Percentiles rank a stretch among this genome's conserved stretches.
Conservation (phyloP, 2,888 invertebrate genomes). For the Macrophya annulata region DNA sequence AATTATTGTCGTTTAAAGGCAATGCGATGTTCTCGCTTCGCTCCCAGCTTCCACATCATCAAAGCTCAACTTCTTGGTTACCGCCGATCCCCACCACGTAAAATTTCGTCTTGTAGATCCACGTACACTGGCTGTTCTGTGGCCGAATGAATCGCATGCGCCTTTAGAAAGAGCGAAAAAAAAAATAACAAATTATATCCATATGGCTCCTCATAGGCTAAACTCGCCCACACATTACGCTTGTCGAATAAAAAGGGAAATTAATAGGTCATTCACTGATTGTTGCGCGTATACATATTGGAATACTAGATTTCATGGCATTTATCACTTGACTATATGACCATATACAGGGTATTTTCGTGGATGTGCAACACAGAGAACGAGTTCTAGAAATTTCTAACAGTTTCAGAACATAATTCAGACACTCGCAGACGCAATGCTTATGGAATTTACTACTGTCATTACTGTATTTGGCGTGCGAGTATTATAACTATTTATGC, state of each 20-base stretch:
- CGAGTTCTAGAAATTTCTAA: slow-evolving; percentile 17
- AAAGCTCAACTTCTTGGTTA: slow-evolving; percentile 47
- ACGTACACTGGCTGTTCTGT: slow-evolving; percentile 60
- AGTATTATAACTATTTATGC: background rate
- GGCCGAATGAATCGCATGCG: slow-evolving; percentile 53
- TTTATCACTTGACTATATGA: background rate
- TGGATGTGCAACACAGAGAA: background rate
- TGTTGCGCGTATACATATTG: background rate
- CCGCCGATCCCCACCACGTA: slow-evolving; percentile 46
- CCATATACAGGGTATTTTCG: background rate
- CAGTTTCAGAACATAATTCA: background rate
- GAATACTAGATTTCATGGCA: background rate
- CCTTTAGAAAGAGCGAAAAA: slow-evolving; percentile 24
- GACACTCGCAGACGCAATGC: background rate
- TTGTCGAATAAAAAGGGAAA: background rate
- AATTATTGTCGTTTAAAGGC: slow-evolving; percentile 19
- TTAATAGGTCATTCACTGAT: slow-evolving; percentile 22
- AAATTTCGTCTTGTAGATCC: slow-evolving; percentile 34
- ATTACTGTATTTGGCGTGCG: background rate
- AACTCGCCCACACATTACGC: background rate
- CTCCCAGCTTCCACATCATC: slow-evolving; percentile 62
- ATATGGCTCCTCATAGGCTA: background rate
- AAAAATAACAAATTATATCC: background rate
- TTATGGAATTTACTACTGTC: slow-evolving; percentile 2
- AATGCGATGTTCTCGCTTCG: slow-evolving; percentile 45